These are phyloP conservation scores for Odontophorus gujanensis DNA, from an alignment of 2,113 vertebrate genomes.

Conservation along the genomic window DNA sequence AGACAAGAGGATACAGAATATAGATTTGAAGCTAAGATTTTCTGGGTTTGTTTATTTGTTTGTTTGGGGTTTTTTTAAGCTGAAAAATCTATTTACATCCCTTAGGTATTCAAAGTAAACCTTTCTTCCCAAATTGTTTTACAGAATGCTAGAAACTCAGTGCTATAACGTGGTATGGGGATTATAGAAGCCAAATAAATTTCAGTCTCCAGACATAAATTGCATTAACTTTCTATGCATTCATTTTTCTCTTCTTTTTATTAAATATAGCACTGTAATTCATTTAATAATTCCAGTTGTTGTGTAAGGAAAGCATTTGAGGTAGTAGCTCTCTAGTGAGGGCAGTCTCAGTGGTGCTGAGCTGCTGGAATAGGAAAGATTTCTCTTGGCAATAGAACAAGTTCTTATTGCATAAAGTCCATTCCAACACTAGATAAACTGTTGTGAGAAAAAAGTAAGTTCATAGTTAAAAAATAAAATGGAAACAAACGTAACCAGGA, in stretches of 20 bases:
- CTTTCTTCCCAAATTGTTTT: not conserved
- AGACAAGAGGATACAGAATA: not conserved
- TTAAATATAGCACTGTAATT: not conserved
- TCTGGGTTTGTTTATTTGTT: not conserved
- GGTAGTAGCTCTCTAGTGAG: not conserved
- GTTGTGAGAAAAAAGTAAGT: not conserved
- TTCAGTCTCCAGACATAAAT: not conserved
- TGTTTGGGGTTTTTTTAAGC: not conserved
- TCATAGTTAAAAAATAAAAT: not conserved
- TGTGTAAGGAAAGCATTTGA: not conserved
- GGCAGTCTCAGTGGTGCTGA: not conserved
- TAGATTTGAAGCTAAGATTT: slow-evolving; percentile 16
- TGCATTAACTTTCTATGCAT: not conserved
- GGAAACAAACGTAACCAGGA: not conserved
- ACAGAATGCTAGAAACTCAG: not conserved
- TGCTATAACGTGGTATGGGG: not conserved
- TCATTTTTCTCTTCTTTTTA: not conserved
- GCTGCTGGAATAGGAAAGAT: not conserved
- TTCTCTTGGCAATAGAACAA: not conserved
- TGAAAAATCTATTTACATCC: slow-evolving; percentile 45
- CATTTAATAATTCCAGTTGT: not conserved
- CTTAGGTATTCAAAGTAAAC: slow-evolving; percentile 26
- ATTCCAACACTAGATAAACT: not conserved
- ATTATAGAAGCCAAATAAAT: slow-evolving; percentile 7
- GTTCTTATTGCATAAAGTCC: not conserved